These are phyloP conservation scores for Merluccius polli DNA, from an alignment of 2,797 vertebrate genomes.

Conservation along the genomic window DNA sequence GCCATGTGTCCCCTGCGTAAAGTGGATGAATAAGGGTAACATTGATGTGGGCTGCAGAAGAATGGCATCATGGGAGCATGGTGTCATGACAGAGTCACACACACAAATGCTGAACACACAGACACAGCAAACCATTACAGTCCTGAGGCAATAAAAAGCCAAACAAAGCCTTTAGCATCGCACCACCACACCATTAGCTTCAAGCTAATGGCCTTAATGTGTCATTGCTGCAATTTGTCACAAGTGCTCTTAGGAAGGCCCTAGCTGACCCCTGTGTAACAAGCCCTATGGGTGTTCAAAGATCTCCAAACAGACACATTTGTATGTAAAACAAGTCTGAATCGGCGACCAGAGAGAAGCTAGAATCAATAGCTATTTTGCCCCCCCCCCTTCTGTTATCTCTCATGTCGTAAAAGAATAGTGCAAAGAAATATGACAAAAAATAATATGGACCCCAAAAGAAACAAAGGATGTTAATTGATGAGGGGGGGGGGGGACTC, in stretches of 20 bases:
- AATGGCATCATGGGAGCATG: neutral
- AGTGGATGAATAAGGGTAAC: neutral
- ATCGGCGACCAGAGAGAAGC: neutral
- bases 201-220: neutral
- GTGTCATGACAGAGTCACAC: neutral
- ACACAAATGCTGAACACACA: neutral
- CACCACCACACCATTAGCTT: neutral
- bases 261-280: neutral
- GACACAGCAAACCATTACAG: neutral
- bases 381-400: neutral
- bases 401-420: neutral
- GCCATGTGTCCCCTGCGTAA: neutral
- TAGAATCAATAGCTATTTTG: neutral
- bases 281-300: neutral
- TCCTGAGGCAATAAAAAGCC: neutral
- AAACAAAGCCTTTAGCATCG: neutral
- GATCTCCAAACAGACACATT: neutral
- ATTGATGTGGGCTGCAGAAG: neutral
- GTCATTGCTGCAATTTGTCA: constrained; percentile 7
- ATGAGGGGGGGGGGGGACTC: too few species aligned
- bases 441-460: neutral
- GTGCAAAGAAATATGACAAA: neutral
- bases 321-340: neutral
- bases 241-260: neutral
- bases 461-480: too few species aligned